Conservation (phyloP, 2,888 invertebrate species). For the Drosophila melanosoma region DNA sequence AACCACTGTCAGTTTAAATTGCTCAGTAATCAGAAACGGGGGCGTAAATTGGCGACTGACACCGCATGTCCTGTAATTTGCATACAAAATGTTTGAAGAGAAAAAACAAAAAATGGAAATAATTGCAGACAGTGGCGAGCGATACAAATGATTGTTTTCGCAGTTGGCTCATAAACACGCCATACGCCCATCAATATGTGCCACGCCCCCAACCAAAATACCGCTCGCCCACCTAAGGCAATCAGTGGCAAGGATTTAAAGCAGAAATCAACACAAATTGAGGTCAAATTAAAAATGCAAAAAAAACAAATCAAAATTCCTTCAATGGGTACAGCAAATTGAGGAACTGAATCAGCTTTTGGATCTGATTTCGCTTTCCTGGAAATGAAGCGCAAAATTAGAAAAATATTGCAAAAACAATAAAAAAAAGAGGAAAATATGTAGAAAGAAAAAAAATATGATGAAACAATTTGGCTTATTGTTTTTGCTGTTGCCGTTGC, state of each 20-base stretch:
- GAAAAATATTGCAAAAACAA: conserved; percentile 46
- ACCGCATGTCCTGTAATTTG: conserved; percentile 68
- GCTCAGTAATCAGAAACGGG: conserved; percentile 15
- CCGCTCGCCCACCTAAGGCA: conserved; percentile 35
- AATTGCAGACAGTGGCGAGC: conserved; percentile 2
- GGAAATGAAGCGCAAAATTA: conserved; percentile 75
- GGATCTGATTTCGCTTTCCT: conserved; percentile 17
- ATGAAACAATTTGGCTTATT: conserved; percentile 39
- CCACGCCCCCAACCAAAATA: neutral
- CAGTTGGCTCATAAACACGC: conserved; percentile 62
- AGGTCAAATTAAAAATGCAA: conserved; percentile 71
- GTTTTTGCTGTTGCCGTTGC: conserved; percentile 26
- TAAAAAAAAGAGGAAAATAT: conserved; percentile 7
- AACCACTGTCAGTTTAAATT: conserved; percentile 58
- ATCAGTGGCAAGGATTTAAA: conserved; percentile 59
- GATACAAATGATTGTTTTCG: conserved; percentile 42
- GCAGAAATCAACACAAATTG: conserved; percentile 66
- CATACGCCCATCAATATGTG: conserved; percentile 63
- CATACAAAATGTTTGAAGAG: conserved; percentile 55
- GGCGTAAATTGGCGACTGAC: conserved; percentile 36
- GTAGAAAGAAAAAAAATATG: conserved; percentile 30
- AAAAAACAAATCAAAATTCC: conserved; percentile 25
- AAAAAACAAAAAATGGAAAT: neutral
- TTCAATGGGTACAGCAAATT: neutral
- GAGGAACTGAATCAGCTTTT: conserved; percentile 21